Conservation (phyloP, 2,888 invertebrate genomes). For the Morinoia aosen region DNA sequence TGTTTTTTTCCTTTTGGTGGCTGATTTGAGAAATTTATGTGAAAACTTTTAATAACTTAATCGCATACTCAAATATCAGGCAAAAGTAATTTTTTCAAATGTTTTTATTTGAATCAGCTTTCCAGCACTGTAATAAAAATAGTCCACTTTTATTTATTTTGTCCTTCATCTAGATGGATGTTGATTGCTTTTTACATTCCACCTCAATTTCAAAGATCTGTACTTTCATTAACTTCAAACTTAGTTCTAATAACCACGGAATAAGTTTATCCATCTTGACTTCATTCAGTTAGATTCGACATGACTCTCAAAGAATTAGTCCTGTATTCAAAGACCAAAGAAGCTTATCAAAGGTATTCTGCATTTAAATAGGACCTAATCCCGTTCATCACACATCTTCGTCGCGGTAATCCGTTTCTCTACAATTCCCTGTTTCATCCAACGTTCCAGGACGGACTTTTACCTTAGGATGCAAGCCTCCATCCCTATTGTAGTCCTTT, state of each 20-base stretch:
- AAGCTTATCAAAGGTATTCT: background rate
- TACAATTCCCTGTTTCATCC: background rate
- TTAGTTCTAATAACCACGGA: background rate
- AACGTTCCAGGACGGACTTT: background rate
- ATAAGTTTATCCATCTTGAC: background rate
- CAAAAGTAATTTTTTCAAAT: background rate
- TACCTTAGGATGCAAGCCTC: constrained; percentile 29
- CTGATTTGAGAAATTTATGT: background rate
- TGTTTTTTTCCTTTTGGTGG: background rate
- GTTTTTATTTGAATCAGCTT: background rate
- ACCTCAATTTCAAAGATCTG: background rate
- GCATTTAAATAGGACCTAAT: background rate
- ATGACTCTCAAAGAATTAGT: background rate
- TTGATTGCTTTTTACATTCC: background rate
- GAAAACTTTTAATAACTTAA: background rate
- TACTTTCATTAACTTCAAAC: background rate
- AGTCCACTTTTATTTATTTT: background rate
- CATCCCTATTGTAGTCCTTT: constrained; percentile 46
- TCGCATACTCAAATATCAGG: background rate
- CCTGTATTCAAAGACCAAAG: background rate
- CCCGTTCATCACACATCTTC: background rate
- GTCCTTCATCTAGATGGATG: background rate
- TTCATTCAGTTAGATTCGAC: background rate
- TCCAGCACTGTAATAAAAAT: background rate
- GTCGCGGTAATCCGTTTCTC: background rate